Evolutionary conservation across 2,797 vertebrate species (phyloP).

Genomic region (Orientallactaga sibirica): DNA sequence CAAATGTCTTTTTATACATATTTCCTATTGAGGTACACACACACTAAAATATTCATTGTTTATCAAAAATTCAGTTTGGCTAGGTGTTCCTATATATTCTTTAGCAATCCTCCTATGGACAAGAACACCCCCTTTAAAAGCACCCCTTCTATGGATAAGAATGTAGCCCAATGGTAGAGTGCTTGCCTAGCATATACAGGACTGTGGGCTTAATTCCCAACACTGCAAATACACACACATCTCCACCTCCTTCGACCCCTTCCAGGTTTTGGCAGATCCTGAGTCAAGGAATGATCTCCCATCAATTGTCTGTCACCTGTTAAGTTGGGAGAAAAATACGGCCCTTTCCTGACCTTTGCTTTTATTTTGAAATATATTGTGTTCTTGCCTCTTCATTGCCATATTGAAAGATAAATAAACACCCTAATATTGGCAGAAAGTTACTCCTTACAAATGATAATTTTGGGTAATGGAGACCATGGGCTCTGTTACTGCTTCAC

Average conservation of each 20-base stretch:
- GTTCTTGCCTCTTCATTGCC: constrained; percentile 45
- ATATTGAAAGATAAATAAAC: neutral
- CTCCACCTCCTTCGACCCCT: neutral
- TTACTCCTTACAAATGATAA: neutral
- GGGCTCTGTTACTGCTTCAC: constrained; percentile 29
- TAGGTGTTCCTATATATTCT: constrained; percentile 14
- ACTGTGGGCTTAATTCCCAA: neutral
- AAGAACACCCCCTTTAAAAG: neutral
- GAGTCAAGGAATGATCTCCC: neutral
- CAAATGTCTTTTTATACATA: neutral
- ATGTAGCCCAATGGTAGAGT: neutral
- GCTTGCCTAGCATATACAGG: neutral
- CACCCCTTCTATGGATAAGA: neutral
- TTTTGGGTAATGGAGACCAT: neutral
- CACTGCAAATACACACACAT: neutral
- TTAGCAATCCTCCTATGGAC: neutral
- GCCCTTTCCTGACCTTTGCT: neutral
- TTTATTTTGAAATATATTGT: neutral
- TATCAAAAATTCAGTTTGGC: constrained; percentile 48
- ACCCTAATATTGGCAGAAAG: neutral
- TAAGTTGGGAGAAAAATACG: neutral
- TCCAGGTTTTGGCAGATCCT: neutral
- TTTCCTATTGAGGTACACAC: neutral
- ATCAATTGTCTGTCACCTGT: neutral
- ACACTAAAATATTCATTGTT: neutral